phyloP scores from a whole-genome alignment of 2,888 invertebrate species.

The Hanleya hanleyi region DNA sequence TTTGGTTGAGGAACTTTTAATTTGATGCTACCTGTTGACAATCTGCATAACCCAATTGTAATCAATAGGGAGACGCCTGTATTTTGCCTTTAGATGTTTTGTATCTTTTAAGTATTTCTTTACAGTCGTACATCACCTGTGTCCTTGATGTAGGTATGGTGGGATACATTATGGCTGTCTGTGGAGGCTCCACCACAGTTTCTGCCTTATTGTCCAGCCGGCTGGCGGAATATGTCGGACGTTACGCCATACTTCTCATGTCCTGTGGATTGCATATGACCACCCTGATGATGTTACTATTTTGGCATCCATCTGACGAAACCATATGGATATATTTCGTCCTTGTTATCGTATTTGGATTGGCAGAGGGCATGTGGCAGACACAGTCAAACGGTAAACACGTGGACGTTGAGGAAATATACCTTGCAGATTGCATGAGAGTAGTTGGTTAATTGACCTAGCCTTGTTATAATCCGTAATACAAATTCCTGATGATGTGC shows the following conservation, averaged over 20 bases:
- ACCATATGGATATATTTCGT: slow-evolving; percentile 41
- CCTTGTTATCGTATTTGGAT: slow-evolving; percentile 52
- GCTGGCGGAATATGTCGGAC: slow-evolving; percentile 47
- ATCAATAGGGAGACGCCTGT: too few relatives aligned
- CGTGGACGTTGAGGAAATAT: too few relatives aligned
- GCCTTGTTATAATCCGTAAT: too few relatives aligned
- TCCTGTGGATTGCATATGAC: slow-evolving; percentile 46
- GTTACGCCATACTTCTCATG: slow-evolving; percentile 46
- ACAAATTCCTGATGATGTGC: too few relatives aligned
- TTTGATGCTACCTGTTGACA: too few relatives aligned
- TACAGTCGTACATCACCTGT: slow-evolving; percentile 59
- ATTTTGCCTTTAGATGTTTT: too few relatives aligned
- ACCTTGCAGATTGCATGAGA: too few relatives aligned
- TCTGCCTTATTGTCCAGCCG: slow-evolving; percentile 49
- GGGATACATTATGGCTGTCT: slow-evolving; percentile 59
- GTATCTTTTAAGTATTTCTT: background rate
- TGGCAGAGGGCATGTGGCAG: slow-evolving; percentile 57
- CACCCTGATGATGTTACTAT: slow-evolving; percentile 42
- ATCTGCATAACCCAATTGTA: background rate
- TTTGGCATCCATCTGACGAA: slow-evolving; percentile 41
- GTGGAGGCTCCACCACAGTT: slow-evolving; percentile 51
- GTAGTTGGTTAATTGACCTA: too few relatives aligned
- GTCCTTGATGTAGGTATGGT: slow-evolving; percentile 57
- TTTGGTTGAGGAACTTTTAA: too few relatives aligned
- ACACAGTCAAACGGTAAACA: slow-evolving; percentile 56